Base-by-base conservation (phyloP, 2,113 vertebrate genomes). In the Chaenogobius annularis region DNA sequence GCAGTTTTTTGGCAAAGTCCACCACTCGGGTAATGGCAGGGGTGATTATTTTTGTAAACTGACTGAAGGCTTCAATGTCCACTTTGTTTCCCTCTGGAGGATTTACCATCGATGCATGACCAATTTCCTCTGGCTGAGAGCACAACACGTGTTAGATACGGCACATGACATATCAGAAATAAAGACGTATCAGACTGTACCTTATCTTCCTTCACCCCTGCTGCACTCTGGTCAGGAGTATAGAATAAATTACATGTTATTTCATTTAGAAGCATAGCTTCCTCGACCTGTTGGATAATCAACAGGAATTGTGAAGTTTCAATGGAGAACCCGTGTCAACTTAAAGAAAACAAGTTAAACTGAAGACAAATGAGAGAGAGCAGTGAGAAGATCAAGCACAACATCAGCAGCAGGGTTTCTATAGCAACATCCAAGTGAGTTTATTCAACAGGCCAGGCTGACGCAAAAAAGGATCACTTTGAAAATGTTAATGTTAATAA, bases 1-100 rank as follows among this genome's bases (percentile, higher is more conserved):
- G 98, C 94, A 99, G 95, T 93, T 99, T 99, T 98, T 99, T 99
- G 97, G 98, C 98, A 96, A 99, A 99, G 95, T 99, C 98, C 94
- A 99, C 98, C 92, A 99, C 98, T 93, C 98, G 94, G 81, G 97
- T 99, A 93, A 99, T 99, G 92, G 98, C 97, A 92, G 98, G 97
- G 95, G 97, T 98, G 95, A 99, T 99, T 90, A 99, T 99, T 95
- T 98, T 98, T 94, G 98, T 99, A 95, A 99, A 99, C 94, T 98
- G 97, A 93, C 96, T 98, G 95, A 99, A 99, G 93, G 97, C 97
- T 96, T 99, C 97, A 90, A 99, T 94, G 89, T 99, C 98, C 87
- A 99, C 98, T 94, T 99, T 98, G 83, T 95, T 97, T 80, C 96
- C 96, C 93, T 98, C 96, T 15, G 96, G 93, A 59, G 95, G 91